Base-by-base conservation (phyloP, 1,140 invertebrate genomes). In the Hyphantria cunea region DNA sequence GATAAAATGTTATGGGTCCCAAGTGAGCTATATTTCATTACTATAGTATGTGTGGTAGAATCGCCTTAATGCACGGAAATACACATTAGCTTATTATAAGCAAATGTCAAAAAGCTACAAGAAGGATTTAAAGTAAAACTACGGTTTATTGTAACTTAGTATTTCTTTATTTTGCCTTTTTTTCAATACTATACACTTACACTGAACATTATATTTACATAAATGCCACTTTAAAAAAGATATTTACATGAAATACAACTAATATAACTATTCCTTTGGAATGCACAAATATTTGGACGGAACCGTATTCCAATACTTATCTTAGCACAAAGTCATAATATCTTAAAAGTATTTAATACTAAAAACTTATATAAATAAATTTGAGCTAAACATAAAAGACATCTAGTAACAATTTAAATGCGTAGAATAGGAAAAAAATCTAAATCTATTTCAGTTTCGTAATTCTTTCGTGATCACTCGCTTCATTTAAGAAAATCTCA, bases 221-320 rank as follows among this genome's bases (percentile, higher is more conserved):
- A 54, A 70, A 67, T 61, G 45, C 51, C 25, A 32, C 49, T 66
- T 53, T 61, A 60, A 14, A 37, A 42, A 61, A 59, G 52, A 74
- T 72, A 76, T 78, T 70, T 76, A 81, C 68, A 77, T 37, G 33
- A 56, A 60, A 66, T 64, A 66, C 48, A 60, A n/a, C n/a, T n/a
- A 32, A 66, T 60, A 68, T 58, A 70, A 70, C 75, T 82, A 82
- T 86, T 86, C 81, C 86, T 89, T 89, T 89, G 86, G 86, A 86
- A 86, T 76, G 68, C 61, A 74, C 62, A 72, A 63, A 65, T 83
- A 78, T 89, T 86, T 86, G 86, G 86, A 83, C 82, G 86, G 82
- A 84, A 76, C 66, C 63, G 62, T 73, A 79, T 70, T 50, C 51
- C 63, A 75, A 72, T 73, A 34, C 68, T 66, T 66, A 74, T 31